Percentiles rank a stretch among this genome's conserved stretches.
phyloP scores from a whole-genome alignment of 2,113 vertebrate genomes.

The Xiphophorus hellerii region DNA sequence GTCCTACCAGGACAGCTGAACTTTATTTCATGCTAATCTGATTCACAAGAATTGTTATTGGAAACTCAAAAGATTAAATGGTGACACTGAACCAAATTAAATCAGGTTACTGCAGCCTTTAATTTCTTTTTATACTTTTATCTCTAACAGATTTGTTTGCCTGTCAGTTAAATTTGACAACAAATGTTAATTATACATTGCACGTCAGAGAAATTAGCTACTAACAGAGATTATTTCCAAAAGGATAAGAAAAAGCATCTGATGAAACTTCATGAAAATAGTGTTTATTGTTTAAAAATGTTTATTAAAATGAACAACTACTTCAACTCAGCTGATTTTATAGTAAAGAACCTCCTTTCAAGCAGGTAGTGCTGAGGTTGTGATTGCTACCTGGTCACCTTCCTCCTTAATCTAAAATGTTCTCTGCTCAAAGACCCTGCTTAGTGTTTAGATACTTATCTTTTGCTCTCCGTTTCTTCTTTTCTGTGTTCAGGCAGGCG shows the following conservation, averaged over 20 bases:
- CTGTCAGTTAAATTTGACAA: too few species aligned
- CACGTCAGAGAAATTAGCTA: too few species aligned
- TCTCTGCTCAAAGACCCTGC: constrained; percentile 50
- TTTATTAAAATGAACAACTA: neutral
- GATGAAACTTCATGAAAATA: neutral
- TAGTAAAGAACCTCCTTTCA: too few species aligned
- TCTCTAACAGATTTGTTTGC: too few species aligned
- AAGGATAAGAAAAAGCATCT: neutral
- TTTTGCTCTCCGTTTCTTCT: constrained; percentile 44
- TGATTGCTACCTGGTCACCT: constrained; percentile 65
- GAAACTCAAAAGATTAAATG: neutral
- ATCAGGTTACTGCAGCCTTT: neutral
- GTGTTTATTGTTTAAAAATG: neutral
- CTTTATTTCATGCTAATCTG: neutral
- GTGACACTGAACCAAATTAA: neutral
- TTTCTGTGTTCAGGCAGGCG: constrained; percentile 57
- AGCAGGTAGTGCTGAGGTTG: neutral
- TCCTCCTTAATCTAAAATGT: constrained; percentile 61
- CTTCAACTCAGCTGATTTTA: neutral
- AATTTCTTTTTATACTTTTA: too few species aligned
- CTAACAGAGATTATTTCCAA: neutral
- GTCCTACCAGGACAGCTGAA: neutral
- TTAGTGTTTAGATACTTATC: constrained; percentile 57
- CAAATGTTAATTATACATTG: too few species aligned
- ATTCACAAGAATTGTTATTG: neutral